Evolutionary conservation across 2,113 vertebrate genomes (phyloP).

Genomic region (Clupea harengus): DNA sequence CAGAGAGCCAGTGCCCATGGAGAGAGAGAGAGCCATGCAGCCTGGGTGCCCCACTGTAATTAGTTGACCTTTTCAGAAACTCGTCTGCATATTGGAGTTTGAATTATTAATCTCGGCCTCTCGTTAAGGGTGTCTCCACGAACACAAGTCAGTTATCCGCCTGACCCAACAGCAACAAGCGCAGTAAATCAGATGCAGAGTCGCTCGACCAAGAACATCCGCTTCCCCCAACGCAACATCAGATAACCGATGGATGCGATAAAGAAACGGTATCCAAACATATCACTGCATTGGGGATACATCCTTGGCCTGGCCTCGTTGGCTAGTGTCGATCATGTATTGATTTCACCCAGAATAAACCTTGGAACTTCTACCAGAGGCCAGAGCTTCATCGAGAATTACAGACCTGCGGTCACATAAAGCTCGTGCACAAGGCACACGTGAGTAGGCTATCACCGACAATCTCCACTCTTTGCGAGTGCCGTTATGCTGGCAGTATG

Average conservation of each 20-base stretch:
- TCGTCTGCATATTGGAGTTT: slow-evolving; percentile 7
- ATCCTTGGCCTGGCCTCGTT: background rate
- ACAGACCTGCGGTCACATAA: background rate
- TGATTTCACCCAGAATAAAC: background rate
- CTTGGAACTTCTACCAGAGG: background rate
- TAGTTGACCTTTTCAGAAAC: slow-evolving; percentile 26
- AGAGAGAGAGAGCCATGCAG: background rate
- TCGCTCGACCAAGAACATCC: background rate
- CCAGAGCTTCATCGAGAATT: background rate
- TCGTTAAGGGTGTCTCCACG: background rate
- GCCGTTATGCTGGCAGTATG: background rate
- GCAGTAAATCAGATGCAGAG: background rate
- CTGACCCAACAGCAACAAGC: background rate
- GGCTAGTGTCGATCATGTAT: background rate
- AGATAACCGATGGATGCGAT: background rate
- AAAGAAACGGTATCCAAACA: background rate
- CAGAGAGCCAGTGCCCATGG: background rate
- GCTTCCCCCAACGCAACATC: background rate
- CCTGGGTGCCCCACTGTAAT: slow-evolving; percentile 33
- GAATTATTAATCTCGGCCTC: slow-evolving; percentile 23
- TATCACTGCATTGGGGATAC: background rate
- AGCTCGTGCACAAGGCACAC: background rate
- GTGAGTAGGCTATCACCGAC: background rate
- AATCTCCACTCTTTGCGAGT: background rate
- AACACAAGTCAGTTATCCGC: background rate